Conservation (phyloP, 2,888 invertebrate species). For the Ferrisia virgata region DNA sequence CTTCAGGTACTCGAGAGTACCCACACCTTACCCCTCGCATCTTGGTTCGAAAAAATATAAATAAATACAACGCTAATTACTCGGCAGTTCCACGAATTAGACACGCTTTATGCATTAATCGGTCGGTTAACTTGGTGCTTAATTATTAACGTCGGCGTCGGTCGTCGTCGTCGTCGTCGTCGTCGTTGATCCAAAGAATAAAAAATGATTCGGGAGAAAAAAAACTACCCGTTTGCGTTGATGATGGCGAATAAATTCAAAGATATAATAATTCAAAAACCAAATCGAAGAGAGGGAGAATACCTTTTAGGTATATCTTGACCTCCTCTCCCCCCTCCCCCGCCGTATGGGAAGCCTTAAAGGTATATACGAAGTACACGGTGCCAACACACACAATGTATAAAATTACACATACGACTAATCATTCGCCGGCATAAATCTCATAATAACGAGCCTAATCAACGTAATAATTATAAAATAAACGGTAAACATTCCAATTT, state of each 20-base stretch:
- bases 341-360: no score
- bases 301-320: neutral
- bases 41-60: neutral
- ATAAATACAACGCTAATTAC: slow-evolving; percentile 9
- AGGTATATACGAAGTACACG: no score
- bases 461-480: slow-evolving; percentile 3
- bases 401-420: slow-evolving; percentile 9
- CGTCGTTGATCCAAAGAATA: no score
- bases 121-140: neutral
- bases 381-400: no score
- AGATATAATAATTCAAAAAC: no score
- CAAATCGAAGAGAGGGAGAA: no score
- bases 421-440: slow-evolving; percentile 6
- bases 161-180: no score
- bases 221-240: neutral
- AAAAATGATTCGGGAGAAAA: neutral
- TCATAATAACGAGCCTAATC: neutral
- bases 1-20: neutral
- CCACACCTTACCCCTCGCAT: neutral
- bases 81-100: neutral
- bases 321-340: no score
- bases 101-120: slow-evolving; percentile 10
- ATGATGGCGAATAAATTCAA: no score
- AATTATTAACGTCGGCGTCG: neutral
- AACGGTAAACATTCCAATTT: neutral